These are phyloP conservation scores for Psylliodes chrysocephalus DNA, from an alignment of 2,888 invertebrate species.

Conservation along the genomic window DNA sequence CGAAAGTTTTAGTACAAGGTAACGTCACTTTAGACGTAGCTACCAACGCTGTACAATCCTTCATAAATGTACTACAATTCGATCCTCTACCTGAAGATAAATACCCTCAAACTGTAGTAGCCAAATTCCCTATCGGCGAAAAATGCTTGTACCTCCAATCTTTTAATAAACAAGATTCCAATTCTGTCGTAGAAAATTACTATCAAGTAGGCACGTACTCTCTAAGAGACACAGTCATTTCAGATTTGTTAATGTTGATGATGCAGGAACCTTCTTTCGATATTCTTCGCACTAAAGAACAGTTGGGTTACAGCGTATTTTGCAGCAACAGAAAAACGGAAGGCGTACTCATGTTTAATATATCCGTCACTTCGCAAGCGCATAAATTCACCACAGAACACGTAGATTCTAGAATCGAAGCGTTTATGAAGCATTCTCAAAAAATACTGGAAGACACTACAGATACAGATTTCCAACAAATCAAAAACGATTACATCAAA, in stretches of 20 bases:
- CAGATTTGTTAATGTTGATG: constrained; percentile 80
- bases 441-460: constrained; percentile 69
- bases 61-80: constrained; percentile 70
- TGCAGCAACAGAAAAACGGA: constrained; percentile 69
- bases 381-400: constrained; percentile 73
- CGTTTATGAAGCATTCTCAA: constrained; percentile 73
- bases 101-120: constrained; percentile 69
- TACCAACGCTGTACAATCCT: constrained; percentile 69
- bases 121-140: constrained; percentile 75
- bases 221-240: constrained; percentile 71
- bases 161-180: constrained; percentile 78
- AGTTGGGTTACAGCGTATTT: constrained; percentile 87
- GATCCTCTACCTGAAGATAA: constrained; percentile 63
- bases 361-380: constrained; percentile 83
- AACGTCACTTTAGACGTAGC: constrained; percentile 77
- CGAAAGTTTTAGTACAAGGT: constrained; percentile 83
- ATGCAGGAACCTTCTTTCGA: constrained; percentile 92
- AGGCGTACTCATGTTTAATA: constrained; percentile 80
- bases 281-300: constrained; percentile 85
- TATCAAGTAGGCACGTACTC: constrained; percentile 80
- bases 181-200: constrained; percentile 86
- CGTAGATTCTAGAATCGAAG: constrained; percentile 78
- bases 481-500: constrained; percentile 77
- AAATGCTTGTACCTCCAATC: constrained; percentile 74
- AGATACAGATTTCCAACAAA: constrained; percentile 70